These are phyloP conservation scores for Eublepharis macularius DNA, from an alignment of 2,113 vertebrate species.

Conservation along the genomic window DNA sequence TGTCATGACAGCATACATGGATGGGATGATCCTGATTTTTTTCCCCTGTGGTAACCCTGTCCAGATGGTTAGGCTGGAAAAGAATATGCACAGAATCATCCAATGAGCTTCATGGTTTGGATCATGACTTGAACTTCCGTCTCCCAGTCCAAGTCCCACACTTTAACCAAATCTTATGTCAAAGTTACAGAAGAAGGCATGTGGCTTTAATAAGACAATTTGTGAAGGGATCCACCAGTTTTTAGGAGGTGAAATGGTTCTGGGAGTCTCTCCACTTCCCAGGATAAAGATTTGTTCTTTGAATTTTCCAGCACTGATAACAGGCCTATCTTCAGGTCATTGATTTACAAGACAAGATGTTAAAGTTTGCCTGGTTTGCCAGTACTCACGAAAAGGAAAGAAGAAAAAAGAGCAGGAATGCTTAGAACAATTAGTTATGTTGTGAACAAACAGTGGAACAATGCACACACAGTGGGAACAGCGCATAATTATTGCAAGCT, in stretches of 20 bases:
- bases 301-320: constrained; percentile 48
- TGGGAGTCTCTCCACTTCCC: neutral
- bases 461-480: constrained; percentile 86
- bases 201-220: neutral
- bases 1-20: too few species aligned
- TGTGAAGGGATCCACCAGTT: neutral
- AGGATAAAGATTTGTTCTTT: constrained; percentile 17
- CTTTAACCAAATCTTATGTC: neutral
- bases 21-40: too few species aligned
- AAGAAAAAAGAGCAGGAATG: constrained; percentile 53
- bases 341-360: constrained; percentile 66
- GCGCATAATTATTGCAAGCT: constrained; percentile 74
- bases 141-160: too few species aligned
- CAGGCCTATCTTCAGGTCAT: constrained; percentile 34
- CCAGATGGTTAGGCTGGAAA: too few species aligned
- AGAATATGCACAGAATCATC: too few species aligned
- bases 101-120: too few species aligned
- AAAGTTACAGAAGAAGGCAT: neutral
- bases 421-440: constrained; percentile 54
- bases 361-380: constrained; percentile 60
- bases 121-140: too few species aligned
- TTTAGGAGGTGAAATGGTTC: constrained; percentile 5
- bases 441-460: constrained; percentile 71
- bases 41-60: too few species aligned
- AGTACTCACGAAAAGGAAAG: constrained; percentile 63